A percentile compares a stretch with the other conserved stretches of the same genome.
phyloP scores from a whole-genome alignment of 2,888 invertebrate genomes.

The Noctua janthe region DNA sequence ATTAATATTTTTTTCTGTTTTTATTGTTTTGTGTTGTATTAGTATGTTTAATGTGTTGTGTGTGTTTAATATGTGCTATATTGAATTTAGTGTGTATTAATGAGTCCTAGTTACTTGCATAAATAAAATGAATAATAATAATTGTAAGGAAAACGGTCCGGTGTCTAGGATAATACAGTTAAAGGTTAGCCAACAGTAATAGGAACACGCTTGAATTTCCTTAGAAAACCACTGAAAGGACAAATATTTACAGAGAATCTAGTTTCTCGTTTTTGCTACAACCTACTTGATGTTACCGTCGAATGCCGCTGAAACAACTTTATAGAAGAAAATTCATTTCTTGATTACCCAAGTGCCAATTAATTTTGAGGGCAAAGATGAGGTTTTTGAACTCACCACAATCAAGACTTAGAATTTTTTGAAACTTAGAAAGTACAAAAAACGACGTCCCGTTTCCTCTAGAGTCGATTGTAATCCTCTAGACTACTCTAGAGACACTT shows the following conservation, averaged over 20 bases:
- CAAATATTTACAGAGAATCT: background rate
- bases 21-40: too few species aligned
- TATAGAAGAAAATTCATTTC: background rate
- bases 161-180: background rate
- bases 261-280: background rate
- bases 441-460: conserved; percentile 11
- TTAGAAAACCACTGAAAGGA: background rate
- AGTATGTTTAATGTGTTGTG: too few species aligned
- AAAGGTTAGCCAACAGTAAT: background rate
- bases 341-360: conserved; percentile 16
- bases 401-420: conserved; percentile 7
- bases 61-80: too few species aligned
- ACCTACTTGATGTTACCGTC: background rate
- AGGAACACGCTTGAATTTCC: background rate
- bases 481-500: background rate
- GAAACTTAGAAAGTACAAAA: conserved; percentile 13
- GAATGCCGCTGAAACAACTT: background rate
- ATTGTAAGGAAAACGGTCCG: background rate
- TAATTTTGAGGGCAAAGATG: background rate
- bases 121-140: too few species aligned
- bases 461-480: conserved; percentile 5
- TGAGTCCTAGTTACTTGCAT: too few species aligned
- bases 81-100: too few species aligned
- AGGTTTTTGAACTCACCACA: conserved; percentile 10
- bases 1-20: too few species aligned